Conservation (phyloP, 2,888 invertebrate species). For the Pseudeuparius sepicola region DNA sequence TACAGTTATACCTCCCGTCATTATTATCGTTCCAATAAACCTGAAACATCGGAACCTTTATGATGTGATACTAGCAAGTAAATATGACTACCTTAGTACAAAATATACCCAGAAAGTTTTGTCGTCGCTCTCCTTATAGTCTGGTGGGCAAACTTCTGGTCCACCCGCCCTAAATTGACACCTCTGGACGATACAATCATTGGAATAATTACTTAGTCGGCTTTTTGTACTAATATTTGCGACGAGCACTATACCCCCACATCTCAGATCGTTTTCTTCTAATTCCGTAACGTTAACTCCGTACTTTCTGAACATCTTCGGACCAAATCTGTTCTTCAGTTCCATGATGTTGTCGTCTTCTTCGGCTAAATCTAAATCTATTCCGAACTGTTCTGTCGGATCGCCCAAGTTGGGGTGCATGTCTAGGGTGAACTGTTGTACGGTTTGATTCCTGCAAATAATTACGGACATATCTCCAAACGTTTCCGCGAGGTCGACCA, state of each 20-base stretch:
- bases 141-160: conserved; percentile 68
- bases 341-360: conserved; percentile 66
- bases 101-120: conserved; percentile 79
- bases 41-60: no score
- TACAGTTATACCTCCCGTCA: conserved; percentile 76
- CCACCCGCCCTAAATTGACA: conserved; percentile 66
- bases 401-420: conserved; percentile 68
- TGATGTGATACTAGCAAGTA: no score
- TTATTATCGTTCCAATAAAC: conserved; percentile 70
- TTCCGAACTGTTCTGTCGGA: conserved; percentile 65
- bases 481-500: conserved; percentile 12
- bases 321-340: conserved; percentile 60
- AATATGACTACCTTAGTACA: no score
- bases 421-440: conserved; percentile 37
- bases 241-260: conserved; percentile 60
- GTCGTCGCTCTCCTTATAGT: conserved; percentile 68
- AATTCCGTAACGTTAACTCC: conserved; percentile 65
- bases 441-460: conserved; percentile 27
- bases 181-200: conserved; percentile 67
- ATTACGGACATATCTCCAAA: conserved; percentile 5
- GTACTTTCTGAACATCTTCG: conserved; percentile 50
- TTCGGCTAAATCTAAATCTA: conserved; percentile 63
- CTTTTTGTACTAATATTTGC: conserved; percentile 56
- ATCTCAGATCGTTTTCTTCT: conserved; percentile 63
- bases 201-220: conserved; percentile 49